Base-by-base conservation (phyloP, 2,888 invertebrate species). In the Parapristionchus giblindavisi region DNA sequence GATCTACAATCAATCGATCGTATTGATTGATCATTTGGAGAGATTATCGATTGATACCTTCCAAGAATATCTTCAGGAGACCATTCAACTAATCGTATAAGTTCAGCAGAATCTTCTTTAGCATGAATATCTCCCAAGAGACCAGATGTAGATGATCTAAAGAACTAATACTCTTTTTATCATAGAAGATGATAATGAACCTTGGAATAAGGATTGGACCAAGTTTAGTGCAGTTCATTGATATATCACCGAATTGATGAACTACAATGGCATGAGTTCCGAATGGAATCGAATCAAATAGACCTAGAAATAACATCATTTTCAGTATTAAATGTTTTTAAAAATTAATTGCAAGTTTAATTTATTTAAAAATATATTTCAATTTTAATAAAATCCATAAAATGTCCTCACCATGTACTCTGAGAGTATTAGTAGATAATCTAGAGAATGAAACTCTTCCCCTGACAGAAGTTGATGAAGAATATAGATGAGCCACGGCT, bases 171-270 rank as follows among this genome's bases (percentile, higher is more conserved):
- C n/a, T n/a, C n/a, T n/a, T n/a, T n/a, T n/a, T n/a, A n/a, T n/a
- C n/a, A n/a, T n/a, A n/a, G n/a, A n/a, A n/a, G n/a, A n/a, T n/a
- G n/a, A n/a, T n/a, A n/a, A n/a, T n/a, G n/a, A 14, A 60, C 72
- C 72, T 60, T 14, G 73, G 60, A 3, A 73, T 21, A 1, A 73
- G 51, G 24, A 73, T 43, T 36, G 73, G 73, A 5, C 73, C 73
- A 14, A 73, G 73, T 38, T 34, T 48, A 2, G 73, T 73, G 51
- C 73, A 73, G 24, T 73, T 73, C 60, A 43, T 61, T 6, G 81
- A 79, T 2, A 78, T 76, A 43, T 83, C 83, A 4, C 83, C 83
- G 48, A 79, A 83, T 48, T 81, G 79, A 58, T 83, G 83, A 1
- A 83, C 70, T 3, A 81, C 80, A 8, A 83, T 75, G 24, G 83